Evolutionary conservation across 2,888 invertebrate genomes (phyloP), one percentile per base, ranked within the genome.

Genomic region (Periphyllus acericola): DNA sequence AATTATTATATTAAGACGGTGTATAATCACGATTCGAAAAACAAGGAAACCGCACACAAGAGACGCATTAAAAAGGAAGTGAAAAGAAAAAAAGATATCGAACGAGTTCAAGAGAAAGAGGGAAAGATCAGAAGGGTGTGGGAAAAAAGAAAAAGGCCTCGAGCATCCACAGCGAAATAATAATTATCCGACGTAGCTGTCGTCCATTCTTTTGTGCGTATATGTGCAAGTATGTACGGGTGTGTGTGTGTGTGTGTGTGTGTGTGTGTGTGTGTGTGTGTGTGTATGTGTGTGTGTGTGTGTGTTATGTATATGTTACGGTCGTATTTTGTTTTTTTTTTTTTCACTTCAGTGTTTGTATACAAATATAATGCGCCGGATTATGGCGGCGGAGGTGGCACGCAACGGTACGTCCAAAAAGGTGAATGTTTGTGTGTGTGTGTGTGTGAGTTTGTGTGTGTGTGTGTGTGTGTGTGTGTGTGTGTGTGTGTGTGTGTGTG

Each of bases 111-210:
- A 29, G 36, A 29, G n/a, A 32, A 46, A 0, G 29, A 21, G 40
- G 32, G 17, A 36, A 29, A 32, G 14, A n/a, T 0, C 34, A 0
- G 3, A 5, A 21, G 32, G 25, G 34, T n/a, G 29, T 11, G 0
- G 34, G 32, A 72, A 74, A 52, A n/a, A 14, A 40, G 40, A 40
- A 83, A 60, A 29, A 36, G 19, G 55, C 74, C 36, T 36, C 55
- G 11, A 32, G 83, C 74, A 34, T 83, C 40, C 17, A 21, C 29
- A 75, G 75, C 55, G 25, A 83, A 83, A 83, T 83, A 83, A 83
- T 83, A 60, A 83, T 83, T 60, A 83, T 83, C 9, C 36, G 29
- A 74, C 55, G 60, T 40, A 40, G 60, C 74, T 60, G 74, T 83
- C 40, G 83, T 83, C 60, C 40, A 29, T 60, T 40, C 34, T 55